These are phyloP conservation scores for Phymatocera aterrima DNA, from an alignment of 2,888 invertebrate genomes.

Conservation along the genomic window DNA sequence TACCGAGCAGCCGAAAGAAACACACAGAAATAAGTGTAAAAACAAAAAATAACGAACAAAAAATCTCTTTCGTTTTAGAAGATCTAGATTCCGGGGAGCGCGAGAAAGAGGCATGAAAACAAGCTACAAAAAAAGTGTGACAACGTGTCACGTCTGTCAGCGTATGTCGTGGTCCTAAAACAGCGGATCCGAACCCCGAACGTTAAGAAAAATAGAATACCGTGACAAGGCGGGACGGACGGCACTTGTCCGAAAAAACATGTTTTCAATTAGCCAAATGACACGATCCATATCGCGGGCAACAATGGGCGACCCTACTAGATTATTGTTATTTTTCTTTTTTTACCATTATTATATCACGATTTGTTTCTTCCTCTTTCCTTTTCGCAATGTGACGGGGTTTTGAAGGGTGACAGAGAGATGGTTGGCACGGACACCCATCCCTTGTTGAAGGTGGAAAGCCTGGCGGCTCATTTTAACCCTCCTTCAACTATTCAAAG, in stretches of 20 bases:
- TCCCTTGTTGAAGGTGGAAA: background rate
- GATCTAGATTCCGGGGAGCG: background rate
- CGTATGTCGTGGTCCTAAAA: conserved; percentile 39
- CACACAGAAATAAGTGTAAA: background rate
- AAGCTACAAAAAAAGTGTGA: conserved; percentile 21
- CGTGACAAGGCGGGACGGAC: conserved; percentile 36
- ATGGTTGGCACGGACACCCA: conserved; percentile 7
- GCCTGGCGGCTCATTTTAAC: conserved; percentile 21
- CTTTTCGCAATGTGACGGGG: background rate
- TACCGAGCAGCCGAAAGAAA: background rate
- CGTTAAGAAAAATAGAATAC: conserved; percentile 18
- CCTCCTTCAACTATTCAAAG: conserved; percentile 2
- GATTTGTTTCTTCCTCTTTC: background rate
- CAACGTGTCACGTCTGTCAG: conserved; percentile 47
- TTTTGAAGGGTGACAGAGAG: conserved; percentile 12
- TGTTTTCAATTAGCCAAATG: conserved; percentile 47
- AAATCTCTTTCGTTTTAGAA: conserved; percentile 24
- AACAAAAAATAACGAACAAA: background rate
- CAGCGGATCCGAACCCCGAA: conserved; percentile 25
- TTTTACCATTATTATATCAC: background rate
- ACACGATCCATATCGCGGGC: conserved; percentile 42
- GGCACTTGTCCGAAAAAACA: conserved; percentile 40
- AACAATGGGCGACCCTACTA: conserved; percentile 32
- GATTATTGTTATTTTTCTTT: conserved; percentile 44
- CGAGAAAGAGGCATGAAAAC: background rate